Evolutionary conservation across 1,140 invertebrate species (phyloP).

Genomic region (Nasonia vitripennis): DNA sequence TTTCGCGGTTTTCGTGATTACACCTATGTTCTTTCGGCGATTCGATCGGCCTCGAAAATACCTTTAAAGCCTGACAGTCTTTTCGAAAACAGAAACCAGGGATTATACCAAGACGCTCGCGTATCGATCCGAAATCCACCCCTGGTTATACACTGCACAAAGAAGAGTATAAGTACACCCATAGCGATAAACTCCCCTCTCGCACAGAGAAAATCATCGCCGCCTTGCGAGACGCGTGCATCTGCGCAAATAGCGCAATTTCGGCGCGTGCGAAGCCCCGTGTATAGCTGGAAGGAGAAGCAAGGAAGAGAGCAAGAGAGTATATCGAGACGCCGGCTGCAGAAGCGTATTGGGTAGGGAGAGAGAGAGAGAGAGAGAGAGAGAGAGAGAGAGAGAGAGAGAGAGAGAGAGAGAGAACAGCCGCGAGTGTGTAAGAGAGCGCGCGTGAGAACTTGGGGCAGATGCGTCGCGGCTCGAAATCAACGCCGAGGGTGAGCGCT

Average conservation of each 20-base stretch:
- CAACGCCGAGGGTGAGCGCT: constrained; percentile 56
- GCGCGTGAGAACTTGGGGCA: constrained; percentile 65
- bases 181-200: neutral
- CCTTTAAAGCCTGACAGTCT: no score
- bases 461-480: constrained; percentile 62
- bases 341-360: no score
- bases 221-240: neutral
- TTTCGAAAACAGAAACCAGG: no score
- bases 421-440: constrained; percentile 54
- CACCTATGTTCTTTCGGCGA: no score
- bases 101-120: neutral
- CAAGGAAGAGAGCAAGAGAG: neutral
- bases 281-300: no score
- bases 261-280: constrained; percentile 35
- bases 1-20: neutral
- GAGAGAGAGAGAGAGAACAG: neutral
- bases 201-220: neutral
- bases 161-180: no score
- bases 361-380: no score
- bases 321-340: no score
- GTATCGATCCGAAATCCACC: constrained; percentile 5
- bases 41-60: no score
- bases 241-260: constrained; percentile 44
- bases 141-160: no score
- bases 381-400: no score